These are phyloP conservation scores for Petromus typicus DNA, from an alignment of 2,113 vertebrate genomes.

Conservation along the genomic window DNA sequence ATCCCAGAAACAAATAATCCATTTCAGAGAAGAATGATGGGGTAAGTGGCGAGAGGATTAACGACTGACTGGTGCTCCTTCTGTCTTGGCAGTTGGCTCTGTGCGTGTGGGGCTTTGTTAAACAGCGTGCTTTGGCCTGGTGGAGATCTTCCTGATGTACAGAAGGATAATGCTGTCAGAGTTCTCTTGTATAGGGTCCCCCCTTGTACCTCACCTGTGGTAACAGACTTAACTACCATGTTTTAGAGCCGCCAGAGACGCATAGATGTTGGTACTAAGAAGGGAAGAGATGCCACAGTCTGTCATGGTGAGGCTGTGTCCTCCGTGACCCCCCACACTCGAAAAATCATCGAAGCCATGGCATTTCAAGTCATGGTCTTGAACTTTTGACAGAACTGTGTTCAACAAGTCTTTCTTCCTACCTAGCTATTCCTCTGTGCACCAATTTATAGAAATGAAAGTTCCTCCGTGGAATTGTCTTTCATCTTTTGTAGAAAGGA, in stretches of 20 bases:
- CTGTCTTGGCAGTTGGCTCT: background rate
- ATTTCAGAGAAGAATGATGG: background rate
- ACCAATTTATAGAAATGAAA: background rate
- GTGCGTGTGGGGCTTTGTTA: background rate
- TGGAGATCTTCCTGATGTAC: conserved; percentile 4
- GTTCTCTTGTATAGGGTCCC: background rate
- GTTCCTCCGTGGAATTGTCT: background rate
- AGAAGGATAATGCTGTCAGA: background rate
- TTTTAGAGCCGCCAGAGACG: background rate
- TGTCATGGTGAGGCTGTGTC: background rate
- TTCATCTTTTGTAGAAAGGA: background rate
- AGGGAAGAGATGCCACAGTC: background rate
- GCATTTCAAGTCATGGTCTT: background rate
- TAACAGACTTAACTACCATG: background rate
- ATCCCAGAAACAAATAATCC: background rate
- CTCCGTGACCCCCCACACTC: background rate
- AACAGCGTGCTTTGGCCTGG: background rate
- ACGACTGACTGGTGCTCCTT: background rate
- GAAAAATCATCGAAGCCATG: background rate
- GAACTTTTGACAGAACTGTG: conserved; percentile 10
- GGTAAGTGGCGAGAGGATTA: background rate
- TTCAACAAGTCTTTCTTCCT: background rate
- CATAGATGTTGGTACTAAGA: background rate
- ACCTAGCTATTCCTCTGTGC: background rate
- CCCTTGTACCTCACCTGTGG: background rate